phyloP scores from a whole-genome alignment of 2,888 invertebrate species.

The Acleris cristana region DNA sequence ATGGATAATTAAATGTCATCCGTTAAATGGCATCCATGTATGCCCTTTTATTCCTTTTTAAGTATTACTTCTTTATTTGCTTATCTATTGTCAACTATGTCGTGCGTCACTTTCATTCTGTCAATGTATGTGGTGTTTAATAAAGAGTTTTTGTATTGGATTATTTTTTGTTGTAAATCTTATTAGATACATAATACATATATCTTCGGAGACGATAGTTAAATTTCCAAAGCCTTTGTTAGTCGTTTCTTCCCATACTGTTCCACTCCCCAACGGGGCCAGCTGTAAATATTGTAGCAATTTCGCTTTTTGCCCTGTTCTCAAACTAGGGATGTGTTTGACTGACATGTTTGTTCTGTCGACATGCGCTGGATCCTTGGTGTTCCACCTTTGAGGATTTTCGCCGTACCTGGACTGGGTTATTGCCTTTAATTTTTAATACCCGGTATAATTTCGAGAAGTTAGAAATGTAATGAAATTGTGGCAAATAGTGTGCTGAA shows the following conservation, averaged over 20 bases:
- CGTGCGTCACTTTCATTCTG: no score
- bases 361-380: constrained; percentile 39
- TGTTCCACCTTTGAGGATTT: constrained; percentile 36
- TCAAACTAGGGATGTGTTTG: constrained; percentile 67
- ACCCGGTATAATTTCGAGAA: background rate
- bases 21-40: no score
- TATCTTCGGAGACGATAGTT: background rate
- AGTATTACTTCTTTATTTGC: no score
- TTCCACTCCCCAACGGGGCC: constrained; percentile 48
- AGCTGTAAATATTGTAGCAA: constrained; percentile 76
- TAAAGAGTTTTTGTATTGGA: no score
- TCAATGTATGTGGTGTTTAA: no score
- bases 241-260: constrained; percentile 23
- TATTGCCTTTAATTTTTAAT: constrained; percentile 36
- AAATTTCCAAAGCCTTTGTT: background rate
- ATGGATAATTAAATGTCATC: no score
- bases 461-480: background rate
- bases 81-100: no score
- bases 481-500: background rate
- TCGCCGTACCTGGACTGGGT: constrained; percentile 17
- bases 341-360: constrained; percentile 64
- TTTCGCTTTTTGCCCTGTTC: constrained; percentile 70
- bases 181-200: no score
- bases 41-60: no score
- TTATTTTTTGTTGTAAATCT: no score